These are phyloP conservation scores for Lycaena phlaeas DNA, from an alignment of 2,888 invertebrate species.

Conservation along the genomic window DNA sequence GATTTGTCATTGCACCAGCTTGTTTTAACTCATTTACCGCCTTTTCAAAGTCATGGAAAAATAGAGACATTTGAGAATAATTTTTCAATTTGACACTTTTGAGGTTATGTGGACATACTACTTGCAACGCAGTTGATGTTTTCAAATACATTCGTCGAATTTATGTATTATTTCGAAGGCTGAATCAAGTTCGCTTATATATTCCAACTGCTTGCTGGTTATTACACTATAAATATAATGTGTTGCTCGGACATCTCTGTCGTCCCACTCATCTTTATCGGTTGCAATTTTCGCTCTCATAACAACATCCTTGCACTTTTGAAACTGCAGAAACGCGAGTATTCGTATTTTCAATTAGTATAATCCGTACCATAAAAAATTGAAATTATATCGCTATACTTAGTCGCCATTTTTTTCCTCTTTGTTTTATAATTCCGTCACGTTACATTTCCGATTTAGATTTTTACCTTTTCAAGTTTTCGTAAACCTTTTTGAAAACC, in stretches of 20 bases:
- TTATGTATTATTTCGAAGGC: conserved; percentile 18
- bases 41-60: conserved; percentile 21
- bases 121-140: conserved; percentile 21
- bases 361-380: conserved; percentile 16
- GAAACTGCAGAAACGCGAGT: conserved; percentile 18
- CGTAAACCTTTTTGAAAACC: neutral
- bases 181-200: conserved; percentile 14
- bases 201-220: conserved; percentile 21
- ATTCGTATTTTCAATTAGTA: conserved; percentile 20
- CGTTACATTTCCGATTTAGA: neutral
- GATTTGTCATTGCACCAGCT: neutral
- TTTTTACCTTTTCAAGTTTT: neutral
- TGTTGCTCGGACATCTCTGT: conserved; percentile 19
- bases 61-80: conserved; percentile 15
- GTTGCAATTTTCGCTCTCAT: conserved; percentile 9
- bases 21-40: conserved; percentile 17
- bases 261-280: conserved; percentile 12
- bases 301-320: conserved; percentile 18
- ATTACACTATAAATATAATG: conserved; percentile 22
- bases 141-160: conserved; percentile 21
- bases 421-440: too few species aligned
- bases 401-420: neutral
- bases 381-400: conserved; percentile 10
- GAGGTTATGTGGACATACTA: conserved; percentile 20
- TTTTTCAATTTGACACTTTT: conserved; percentile 21